phyloP scores from a whole-genome alignment of 2,888 invertebrate genomes.

The Gryllus longicercus region DNA sequence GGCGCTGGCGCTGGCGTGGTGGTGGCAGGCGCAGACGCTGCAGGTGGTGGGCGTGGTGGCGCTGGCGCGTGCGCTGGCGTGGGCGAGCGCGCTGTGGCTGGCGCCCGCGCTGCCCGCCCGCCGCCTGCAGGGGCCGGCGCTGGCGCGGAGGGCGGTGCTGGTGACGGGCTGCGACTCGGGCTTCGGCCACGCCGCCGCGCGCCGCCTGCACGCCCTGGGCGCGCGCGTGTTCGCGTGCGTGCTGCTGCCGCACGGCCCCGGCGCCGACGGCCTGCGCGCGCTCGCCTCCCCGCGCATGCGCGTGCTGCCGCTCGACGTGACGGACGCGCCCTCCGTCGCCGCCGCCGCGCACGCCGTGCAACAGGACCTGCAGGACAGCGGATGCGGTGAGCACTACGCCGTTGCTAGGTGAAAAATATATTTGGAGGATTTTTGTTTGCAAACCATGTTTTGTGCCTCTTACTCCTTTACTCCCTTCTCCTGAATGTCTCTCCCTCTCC shows the following conservation, averaged over 20 bases:
- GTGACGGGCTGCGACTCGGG: slow-evolving; percentile 19
- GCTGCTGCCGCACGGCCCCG: not conserved
- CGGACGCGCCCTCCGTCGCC: not conserved
- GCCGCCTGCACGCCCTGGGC: slow-evolving; percentile 10
- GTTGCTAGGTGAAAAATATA: too few relatives aligned
- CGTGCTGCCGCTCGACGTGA: slow-evolving; percentile 22
- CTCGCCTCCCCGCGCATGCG: not conserved
- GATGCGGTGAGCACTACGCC: not conserved
- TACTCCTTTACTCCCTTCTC: too few relatives aligned
- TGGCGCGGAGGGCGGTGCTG: not conserved
- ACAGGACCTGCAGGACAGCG: not conserved
- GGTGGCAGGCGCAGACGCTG: too few relatives aligned
- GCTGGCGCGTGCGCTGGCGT: too few relatives aligned
- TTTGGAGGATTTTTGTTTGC: too few relatives aligned
- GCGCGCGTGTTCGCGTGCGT: slow-evolving; percentile 20
- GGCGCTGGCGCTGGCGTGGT: too few relatives aligned
- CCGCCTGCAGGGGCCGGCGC: not conserved
- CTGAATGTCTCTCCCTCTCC: too few relatives aligned
- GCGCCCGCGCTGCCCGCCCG: too few relatives aligned
- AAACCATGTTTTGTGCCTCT: too few relatives aligned
- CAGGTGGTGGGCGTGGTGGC: too few relatives aligned
- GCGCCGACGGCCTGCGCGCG: not conserved
- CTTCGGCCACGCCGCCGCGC: slow-evolving; percentile 17
- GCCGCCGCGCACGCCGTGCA: not conserved
- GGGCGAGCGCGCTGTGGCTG: too few relatives aligned